phyloP scores from a whole-genome alignment of 2,888 invertebrate species.

The Diploptera punctata region DNA sequence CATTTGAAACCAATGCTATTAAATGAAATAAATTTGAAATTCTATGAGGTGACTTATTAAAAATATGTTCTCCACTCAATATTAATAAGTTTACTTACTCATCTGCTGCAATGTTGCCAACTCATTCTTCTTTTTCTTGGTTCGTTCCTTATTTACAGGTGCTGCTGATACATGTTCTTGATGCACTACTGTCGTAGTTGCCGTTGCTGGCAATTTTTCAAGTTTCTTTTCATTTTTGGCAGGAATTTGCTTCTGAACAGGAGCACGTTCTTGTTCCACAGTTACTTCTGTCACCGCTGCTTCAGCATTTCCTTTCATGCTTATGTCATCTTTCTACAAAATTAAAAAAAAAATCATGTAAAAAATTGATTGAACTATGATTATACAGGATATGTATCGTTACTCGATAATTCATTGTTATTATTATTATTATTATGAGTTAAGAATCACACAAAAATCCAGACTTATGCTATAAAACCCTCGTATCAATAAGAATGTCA shows the following conservation, averaged over 20 bases:
- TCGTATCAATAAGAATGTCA: too few species aligned
- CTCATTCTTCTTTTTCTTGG: conserved; percentile 64
- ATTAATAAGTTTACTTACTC: conserved; percentile 54
- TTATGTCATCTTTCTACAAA: conserved; percentile 35
- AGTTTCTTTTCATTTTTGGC: conserved; percentile 23
- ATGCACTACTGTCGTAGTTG: background rate
- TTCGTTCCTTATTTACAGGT: conserved; percentile 38
- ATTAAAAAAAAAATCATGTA: too few species aligned
- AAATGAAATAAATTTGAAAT: too few species aligned
- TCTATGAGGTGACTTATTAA: too few species aligned
- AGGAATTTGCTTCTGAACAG: background rate
- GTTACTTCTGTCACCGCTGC: background rate
- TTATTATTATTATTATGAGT: too few species aligned
- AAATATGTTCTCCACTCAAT: too few species aligned
- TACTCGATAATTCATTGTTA: too few species aligned
- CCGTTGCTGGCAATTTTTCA: conserved; percentile 48
- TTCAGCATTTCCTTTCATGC: conserved; percentile 20
- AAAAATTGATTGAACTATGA: too few species aligned
- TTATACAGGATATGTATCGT: too few species aligned
- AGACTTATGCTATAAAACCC: too few species aligned
- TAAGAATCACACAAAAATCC: too few species aligned
- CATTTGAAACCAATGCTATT: too few species aligned
- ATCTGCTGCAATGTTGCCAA: conserved; percentile 59
- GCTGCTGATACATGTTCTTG: conserved; percentile 17
- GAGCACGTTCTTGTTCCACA: background rate